These are phyloP conservation scores for Odontothrips loti DNA, from an alignment of 2,888 invertebrate species.

Conservation along the genomic window DNA sequence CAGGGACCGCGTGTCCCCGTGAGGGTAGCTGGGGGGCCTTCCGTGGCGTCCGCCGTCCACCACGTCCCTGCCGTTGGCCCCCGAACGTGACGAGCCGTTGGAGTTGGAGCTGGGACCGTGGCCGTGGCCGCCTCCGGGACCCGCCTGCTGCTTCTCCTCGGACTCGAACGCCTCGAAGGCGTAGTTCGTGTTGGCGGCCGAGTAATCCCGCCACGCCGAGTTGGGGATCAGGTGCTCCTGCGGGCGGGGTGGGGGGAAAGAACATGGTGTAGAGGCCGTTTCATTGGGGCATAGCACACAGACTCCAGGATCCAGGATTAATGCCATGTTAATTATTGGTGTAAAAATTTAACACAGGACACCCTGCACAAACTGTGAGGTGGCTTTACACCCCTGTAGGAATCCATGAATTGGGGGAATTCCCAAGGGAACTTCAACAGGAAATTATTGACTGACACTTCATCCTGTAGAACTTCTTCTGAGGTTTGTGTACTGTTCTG, in stretches of 20 bases:
- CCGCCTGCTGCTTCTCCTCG: conserved; percentile 56
- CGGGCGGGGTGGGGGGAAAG: neutral
- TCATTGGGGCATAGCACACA: too few species aligned
- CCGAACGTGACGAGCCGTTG: conserved; percentile 46
- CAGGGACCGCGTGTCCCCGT: conserved; percentile 59
- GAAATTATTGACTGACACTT: too few species aligned
- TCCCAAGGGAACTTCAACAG: too few species aligned
- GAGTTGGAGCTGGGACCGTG: too few species aligned
- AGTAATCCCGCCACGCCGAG: conserved; percentile 86
- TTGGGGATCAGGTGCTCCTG: conserved; percentile 79
- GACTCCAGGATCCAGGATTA: too few species aligned
- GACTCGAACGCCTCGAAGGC: conserved; percentile 85
- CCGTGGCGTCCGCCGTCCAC: conserved; percentile 41
- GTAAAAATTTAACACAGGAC: too few species aligned
- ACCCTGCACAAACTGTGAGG: too few species aligned
- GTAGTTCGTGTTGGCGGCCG: conserved; percentile 78
- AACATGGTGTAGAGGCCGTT: neutral
- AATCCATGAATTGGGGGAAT: too few species aligned
- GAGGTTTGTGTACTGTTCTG: too few species aligned
- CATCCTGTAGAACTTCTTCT: too few species aligned
- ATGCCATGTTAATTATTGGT: too few species aligned
- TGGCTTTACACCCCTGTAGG: too few species aligned
- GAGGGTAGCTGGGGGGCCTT: conserved; percentile 44
- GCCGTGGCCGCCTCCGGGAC: conserved; percentile 36
- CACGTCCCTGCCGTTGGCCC: conserved; percentile 40